Evolutionary conservation across 2,888 invertebrate genomes (phyloP).

Genomic region (Ennomos fuscantarius): DNA sequence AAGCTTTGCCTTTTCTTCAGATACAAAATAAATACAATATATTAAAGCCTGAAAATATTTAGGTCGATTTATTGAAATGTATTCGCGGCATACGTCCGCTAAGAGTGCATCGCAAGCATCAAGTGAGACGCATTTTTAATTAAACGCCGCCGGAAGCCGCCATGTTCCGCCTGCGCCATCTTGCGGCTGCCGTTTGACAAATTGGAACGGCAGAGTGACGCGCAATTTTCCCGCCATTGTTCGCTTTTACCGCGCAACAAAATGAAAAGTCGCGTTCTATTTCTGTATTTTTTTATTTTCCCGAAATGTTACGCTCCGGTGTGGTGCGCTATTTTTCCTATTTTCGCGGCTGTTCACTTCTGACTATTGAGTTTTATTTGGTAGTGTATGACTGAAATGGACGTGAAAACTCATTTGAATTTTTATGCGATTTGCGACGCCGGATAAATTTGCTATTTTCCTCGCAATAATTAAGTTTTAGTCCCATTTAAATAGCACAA

Average conservation of each 20-base stretch:
- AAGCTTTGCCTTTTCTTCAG: slow-evolving; percentile 20
- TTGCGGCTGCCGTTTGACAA: slow-evolving; percentile 82
- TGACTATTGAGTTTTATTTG: slow-evolving; percentile 69
- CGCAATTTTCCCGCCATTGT: slow-evolving; percentile 85
- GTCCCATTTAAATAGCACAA: not conserved
- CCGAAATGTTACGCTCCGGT: slow-evolving; percentile 65
- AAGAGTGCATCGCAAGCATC: slow-evolving; percentile 58
- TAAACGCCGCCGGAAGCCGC: slow-evolving; percentile 78
- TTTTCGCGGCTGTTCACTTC: slow-evolving; percentile 64
- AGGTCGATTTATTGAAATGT: slow-evolving; percentile 44
- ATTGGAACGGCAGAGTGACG: slow-evolving; percentile 84
- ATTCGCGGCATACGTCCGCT: slow-evolving; percentile 54
- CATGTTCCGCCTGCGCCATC: slow-evolving; percentile 80
- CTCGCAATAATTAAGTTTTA: slow-evolving; percentile 1
- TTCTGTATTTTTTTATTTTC: slow-evolving; percentile 68
- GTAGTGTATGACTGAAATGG: slow-evolving; percentile 47
- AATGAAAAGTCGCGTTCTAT: slow-evolving; percentile 81
- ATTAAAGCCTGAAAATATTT: slow-evolving; percentile 20
- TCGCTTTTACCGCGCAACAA: slow-evolving; percentile 81
- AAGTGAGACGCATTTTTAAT: slow-evolving; percentile 82
- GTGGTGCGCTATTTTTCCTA: slow-evolving; percentile 58
- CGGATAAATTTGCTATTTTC: slow-evolving; percentile 1
- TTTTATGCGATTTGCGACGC: slow-evolving; percentile 32
- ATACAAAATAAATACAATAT: slow-evolving; percentile 15
- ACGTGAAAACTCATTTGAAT: slow-evolving; percentile 39